A percentile compares a stretch with the other conserved stretches of the same genome.
These are phyloP conservation scores for Lepilemur septentrionalis DNA, from an alignment of 2,797 vertebrate genomes.

Conservation along the genomic window DNA sequence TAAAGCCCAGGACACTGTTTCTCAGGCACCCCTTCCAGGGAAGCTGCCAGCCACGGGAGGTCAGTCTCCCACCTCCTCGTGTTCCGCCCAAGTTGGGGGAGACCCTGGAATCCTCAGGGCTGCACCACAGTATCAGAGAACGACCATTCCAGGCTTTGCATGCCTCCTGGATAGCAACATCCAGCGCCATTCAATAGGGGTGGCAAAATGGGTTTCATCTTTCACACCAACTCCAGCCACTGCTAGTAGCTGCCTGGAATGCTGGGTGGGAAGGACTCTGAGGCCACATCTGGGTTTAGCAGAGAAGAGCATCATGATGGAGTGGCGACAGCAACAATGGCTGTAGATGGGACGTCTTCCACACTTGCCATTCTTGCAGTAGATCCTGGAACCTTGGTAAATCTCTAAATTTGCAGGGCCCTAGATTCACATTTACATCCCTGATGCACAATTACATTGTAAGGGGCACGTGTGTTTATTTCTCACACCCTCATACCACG, in stretches of 20 bases:
- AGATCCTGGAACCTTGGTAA: not conserved
- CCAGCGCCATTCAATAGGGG: not conserved
- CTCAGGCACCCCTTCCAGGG: not conserved
- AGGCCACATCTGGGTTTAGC: not conserved
- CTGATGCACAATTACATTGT: not conserved
- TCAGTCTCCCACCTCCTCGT: not conserved
- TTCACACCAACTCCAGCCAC: not conserved
- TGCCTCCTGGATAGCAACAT: not conserved
- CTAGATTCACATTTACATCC: not conserved
- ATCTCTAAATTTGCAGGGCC: not conserved
- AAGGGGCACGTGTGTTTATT: not conserved
- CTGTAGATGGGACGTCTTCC: not conserved
- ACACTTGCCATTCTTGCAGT: not conserved
- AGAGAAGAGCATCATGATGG: too few relatives aligned
- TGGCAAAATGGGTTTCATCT: not conserved
- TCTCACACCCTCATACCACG: not conserved
- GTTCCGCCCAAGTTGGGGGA: not conserved
- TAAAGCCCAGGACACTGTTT: not conserved
- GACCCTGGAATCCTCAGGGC: not conserved
- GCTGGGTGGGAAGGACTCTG: not conserved
- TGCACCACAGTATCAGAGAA: not conserved
- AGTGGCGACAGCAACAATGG: not conserved
- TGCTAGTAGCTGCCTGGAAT: not conserved
- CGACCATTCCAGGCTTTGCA: not conserved
- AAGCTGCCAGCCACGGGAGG: not conserved